These are phyloP conservation scores for Philaethria dido DNA, from an alignment of 2,888 invertebrate species.

Conservation along the genomic window DNA sequence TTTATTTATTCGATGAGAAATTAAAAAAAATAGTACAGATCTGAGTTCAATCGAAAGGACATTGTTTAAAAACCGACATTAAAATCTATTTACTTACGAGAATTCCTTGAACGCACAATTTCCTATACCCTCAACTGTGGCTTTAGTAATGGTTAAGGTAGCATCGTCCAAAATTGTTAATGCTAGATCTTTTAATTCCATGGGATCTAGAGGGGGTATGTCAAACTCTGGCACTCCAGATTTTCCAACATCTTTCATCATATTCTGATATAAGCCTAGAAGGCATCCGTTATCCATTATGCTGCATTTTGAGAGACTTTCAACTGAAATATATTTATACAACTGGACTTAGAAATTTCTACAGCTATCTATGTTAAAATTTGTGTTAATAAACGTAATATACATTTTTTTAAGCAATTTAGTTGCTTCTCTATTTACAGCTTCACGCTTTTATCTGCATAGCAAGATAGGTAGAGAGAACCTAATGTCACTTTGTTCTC, in stretches of 20 bases:
- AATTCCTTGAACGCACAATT: slow-evolving; percentile 31
- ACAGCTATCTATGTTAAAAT: no score
- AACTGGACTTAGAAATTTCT: no score
- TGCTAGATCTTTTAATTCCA: slow-evolving; percentile 26
- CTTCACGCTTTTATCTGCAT: no score
- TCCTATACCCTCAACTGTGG: slow-evolving; percentile 27
- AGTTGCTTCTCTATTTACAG: no score
- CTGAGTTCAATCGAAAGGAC: no score
- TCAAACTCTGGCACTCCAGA: slow-evolving; percentile 22
- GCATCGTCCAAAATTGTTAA: slow-evolving; percentile 30
- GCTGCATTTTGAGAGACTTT: slow-evolving; percentile 30
- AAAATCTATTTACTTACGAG: slow-evolving; percentile 30
- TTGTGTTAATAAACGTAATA: no score
- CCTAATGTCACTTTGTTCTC: no score
- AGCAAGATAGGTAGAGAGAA: no score
- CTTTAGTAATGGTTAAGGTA: slow-evolving; percentile 32
- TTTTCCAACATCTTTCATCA: slow-evolving; percentile 13
- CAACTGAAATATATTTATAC: slow-evolving; percentile 23
- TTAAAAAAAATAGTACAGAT: no score
- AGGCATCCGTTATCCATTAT: slow-evolving; percentile 38
- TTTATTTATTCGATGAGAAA: no score
- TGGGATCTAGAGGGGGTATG: slow-evolving; percentile 36
- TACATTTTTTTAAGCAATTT: no score
- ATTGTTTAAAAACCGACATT: no score
- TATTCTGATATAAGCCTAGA: slow-evolving; percentile 26